A percentile compares a stretch with the other conserved stretches of the same genome.
phyloP scores from a whole-genome alignment of 2,113 vertebrate genomes.

The Holacanthus passer region DNA sequence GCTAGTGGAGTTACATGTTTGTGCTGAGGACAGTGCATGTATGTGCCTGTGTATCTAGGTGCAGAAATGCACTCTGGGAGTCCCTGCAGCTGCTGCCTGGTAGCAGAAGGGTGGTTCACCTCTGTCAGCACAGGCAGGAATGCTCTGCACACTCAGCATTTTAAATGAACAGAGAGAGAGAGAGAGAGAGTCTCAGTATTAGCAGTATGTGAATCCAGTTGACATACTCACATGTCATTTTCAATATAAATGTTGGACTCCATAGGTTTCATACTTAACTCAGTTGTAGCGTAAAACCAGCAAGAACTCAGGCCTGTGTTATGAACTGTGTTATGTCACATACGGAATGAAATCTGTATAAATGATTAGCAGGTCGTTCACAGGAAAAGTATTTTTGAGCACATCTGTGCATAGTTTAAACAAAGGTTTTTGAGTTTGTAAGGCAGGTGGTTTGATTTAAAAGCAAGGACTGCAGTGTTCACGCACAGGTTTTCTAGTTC shows the following conservation, averaged over 20 bases:
- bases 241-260: neutral
- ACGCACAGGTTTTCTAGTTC: conserved; percentile 14
- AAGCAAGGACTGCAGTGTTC: neutral
- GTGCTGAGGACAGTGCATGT: conserved; percentile 2
- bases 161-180: conserved; percentile 2
- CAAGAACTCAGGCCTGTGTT: neutral
- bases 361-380: conserved; percentile 39
- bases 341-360: conserved; percentile 38
- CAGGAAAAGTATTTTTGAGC: conserved; percentile 9
- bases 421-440: conserved; percentile 31
- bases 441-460: conserved; percentile 57
- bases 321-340: conserved; percentile 30
- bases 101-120: conserved; percentile 58
- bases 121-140: conserved; percentile 62
- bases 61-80: conserved; percentile 28
- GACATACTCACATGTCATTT: conserved; percentile 17
- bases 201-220: conserved; percentile 30
- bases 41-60: conserved; percentile 14
- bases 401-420: conserved; percentile 59
- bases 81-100: conserved; percentile 53
- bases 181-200: neutral
- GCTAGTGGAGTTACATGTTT: neutral
- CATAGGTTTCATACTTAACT: neutral
- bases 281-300: neutral
- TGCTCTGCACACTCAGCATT: conserved; percentile 67